Base-by-base conservation (phyloP, 2,888 invertebrate genomes). In the Camptogramma bilineatum region DNA sequence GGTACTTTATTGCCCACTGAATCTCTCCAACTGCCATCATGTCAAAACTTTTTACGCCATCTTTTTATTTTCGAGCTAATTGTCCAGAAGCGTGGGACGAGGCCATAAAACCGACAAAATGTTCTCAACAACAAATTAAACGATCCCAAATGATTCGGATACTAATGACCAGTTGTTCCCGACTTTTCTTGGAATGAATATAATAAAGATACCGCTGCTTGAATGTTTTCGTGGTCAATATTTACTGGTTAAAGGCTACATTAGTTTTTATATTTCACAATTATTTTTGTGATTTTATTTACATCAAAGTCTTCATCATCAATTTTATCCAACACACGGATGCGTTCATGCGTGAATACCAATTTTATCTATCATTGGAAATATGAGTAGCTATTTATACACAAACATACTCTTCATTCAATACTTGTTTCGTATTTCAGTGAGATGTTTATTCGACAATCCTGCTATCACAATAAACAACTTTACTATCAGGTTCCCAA, bases 91-190 rank as follows among this genome's bases (percentile, higher is more conserved):
- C 79, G 80, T 80, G 78, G 81, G 79, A 74, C 70, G 76, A 68
- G 66, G 71, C 73, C 65, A 73, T 82, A 81, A 83, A 83, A 80
- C 70, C 69, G 73, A 74, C 72, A 73, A 69, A 81, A 76, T 71
- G 71, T 76, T 79, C 75, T 77, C 73, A 69, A 76, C 73, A 84
- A 83, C 84, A 85, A 86, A 86, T 86, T 85, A 82, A 83, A 82
- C 71, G 72, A 73, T 70, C 73, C 72, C 75, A 77, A 82, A 82
- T 80, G 81, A 84, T 74, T 81, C 81, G 79, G 75, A 74, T 73
- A 74, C 79, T 80, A 82, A 82, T 82, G 81, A 82, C 64, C 54
- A 50, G 52, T 63, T 67, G 64, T 52, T 62, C 52, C 58, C 39
- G 52, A n/a, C 48, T 52, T 50, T 72, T 67, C 66, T 56, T 46